Evolutionary conservation across 2,113 vertebrate species (phyloP).

Genomic region (Crotalus horridus): DNA sequence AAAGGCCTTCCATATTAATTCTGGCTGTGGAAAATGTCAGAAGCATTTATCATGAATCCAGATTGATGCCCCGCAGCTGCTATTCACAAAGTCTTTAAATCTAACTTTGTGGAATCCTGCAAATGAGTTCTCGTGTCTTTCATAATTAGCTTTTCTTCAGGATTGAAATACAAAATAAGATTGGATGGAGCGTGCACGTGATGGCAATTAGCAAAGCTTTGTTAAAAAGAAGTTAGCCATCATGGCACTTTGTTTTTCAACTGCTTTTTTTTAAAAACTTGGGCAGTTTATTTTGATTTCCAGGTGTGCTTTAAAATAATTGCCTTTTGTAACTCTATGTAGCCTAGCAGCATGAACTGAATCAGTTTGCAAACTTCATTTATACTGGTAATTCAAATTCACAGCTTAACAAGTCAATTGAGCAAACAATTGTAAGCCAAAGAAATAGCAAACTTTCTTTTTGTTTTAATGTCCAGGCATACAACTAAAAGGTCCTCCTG

Average conservation of each 20-base stretch:
- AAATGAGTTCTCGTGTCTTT: conserved; percentile 12
- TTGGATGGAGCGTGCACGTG: not conserved
- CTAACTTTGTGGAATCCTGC: conserved; percentile 17
- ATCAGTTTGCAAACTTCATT: not conserved
- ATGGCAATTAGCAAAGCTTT: conserved; percentile 1
- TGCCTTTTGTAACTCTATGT: conserved; percentile 25
- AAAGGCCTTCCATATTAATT: conserved; percentile 48
- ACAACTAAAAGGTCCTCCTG: conserved; percentile 7
- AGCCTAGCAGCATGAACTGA: conserved; percentile 22
- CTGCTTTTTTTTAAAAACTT: not conserved
- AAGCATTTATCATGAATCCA: conserved; percentile 57
- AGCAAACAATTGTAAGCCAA: conserved; percentile 26
- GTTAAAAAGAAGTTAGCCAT: not conserved
- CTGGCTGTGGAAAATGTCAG: conserved; percentile 64
- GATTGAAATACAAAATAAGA: conserved; percentile 26
- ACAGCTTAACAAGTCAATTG: conserved; percentile 31
- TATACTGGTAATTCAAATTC: conserved; percentile 37
- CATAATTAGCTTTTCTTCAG: conserved; percentile 36
- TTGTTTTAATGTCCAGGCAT: conserved; percentile 8
- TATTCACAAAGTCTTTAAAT: conserved; percentile 48
- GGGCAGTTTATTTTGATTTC: conserved; percentile 34
- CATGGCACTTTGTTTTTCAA: conserved; percentile 21
- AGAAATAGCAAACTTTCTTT: conserved; percentile 6
- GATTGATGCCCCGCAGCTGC: conserved; percentile 57
- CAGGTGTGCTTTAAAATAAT: conserved; percentile 24